Percentiles rank a stretch among this genome's conserved stretches.
Conservation (phyloP, 2,797 vertebrate species). For the Halcyon smyrnensis region DNA sequence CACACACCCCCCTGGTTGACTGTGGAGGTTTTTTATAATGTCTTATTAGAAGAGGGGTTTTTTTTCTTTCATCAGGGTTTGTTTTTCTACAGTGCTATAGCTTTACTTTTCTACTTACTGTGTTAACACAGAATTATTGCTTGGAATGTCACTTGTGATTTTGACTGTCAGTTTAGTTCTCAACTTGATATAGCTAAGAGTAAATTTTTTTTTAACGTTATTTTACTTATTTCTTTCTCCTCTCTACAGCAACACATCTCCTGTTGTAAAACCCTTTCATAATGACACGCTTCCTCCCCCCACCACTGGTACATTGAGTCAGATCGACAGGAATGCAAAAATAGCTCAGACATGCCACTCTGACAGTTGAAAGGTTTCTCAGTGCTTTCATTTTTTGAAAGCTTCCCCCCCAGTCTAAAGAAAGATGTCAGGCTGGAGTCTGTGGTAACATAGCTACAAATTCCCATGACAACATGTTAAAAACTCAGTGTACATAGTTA, state of each 20-base stretch:
- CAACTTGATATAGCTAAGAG: background rate
- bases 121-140: background rate
- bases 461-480: background rate
- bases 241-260: background rate
- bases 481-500: background rate
- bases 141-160: background rate
- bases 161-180: background rate
- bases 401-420: background rate
- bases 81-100: background rate
- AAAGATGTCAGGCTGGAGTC: background rate
- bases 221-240: too few species aligned
- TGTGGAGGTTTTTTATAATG: background rate
- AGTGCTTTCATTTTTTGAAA: background rate
- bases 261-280: background rate
- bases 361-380: background rate
- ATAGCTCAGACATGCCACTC: background rate
- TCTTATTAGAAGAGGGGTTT: background rate
- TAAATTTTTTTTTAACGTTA: too few species aligned
- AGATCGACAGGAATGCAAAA: background rate
- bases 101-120: background rate
- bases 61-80: background rate
- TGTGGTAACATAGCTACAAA: accelerated
- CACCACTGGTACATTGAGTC: background rate
- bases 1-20: background rate
- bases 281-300: background rate